Evolutionary conservation across 2,113 vertebrate genomes (phyloP), one percentile per base, ranked within the genome.

Genomic region (Strix aluco): DNA sequence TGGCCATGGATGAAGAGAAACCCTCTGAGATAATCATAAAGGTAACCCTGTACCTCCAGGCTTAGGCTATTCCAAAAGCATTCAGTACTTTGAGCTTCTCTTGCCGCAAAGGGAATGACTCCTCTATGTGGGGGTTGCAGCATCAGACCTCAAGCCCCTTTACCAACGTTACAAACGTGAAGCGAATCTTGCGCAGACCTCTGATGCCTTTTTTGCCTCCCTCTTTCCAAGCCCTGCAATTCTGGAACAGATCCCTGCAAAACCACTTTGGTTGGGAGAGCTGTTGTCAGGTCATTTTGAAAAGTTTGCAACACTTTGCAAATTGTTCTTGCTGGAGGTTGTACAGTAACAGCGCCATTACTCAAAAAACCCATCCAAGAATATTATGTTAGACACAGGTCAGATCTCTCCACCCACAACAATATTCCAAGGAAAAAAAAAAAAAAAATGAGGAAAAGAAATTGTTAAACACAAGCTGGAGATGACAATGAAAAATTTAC

Each of bases 241-340:
- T 42, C 46, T 96, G 92, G 78, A 96, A 90, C 70, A 72, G 92
- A 88, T 22, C 71, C 85, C 79, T 91, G 70, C 44, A 82, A 96
- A 97, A 93, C 54, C 81, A 80, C 85, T 93, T 74, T n/a, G 49
- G 74, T 55, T 82, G 67, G 67, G 85, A 79, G 75, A 96, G 93
- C 85, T 95, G 92, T 95, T 95, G 90, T 93, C 94, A 96, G 81
- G 91, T 90, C 44, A 87, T 94, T 93, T 82, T 20, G 67, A 80
- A 84, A 94, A 96, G 81, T 92, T 42, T 85, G 92, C 71, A 82
- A 95, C 92, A 94, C 85, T 93, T 94, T 59, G 90, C 85, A 94
- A 96, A 96, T 91, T 93, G 74, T 81, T 94, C 85, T 94, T 96
- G 71, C 88, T 94, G 85, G 85, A 93, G 63, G 95, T 96, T 94